Conservation (phyloP, 1,140 invertebrate genomes). For the Cyphomyrmex costatus region DNA sequence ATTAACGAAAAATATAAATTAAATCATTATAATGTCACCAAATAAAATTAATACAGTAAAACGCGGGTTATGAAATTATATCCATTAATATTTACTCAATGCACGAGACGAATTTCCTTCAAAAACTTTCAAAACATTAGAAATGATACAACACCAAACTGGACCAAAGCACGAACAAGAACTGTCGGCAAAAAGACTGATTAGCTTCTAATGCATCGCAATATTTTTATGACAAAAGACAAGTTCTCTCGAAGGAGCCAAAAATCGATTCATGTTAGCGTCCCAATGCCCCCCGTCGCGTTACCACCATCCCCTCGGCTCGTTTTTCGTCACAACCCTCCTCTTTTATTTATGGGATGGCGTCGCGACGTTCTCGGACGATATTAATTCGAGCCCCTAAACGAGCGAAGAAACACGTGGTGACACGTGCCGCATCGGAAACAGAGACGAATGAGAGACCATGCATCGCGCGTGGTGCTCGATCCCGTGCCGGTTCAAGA, state of each 20-base stretch:
- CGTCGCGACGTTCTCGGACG: slow-evolving; percentile 41
- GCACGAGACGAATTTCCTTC: no score
- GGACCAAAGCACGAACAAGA: neutral
- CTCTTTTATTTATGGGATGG: slow-evolving; percentile 63
- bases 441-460: slow-evolving; percentile 37
- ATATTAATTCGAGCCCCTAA: slow-evolving; percentile 70
- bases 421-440: slow-evolving; percentile 57
- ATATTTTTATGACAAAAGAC: neutral
- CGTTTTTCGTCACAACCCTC: slow-evolving; percentile 31
- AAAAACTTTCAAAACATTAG: no score
- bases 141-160: no score
- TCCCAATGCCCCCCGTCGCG: slow-evolving; percentile 5
- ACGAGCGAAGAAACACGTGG: slow-evolving; percentile 58
- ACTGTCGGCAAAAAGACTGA: neutral
- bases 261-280: slow-evolving; percentile 6
- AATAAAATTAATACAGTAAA: no score
- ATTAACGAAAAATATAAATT: no score
- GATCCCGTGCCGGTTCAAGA: neutral
- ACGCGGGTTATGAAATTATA: no score
- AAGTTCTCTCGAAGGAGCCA: neutral
- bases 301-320: slow-evolving; percentile 23
- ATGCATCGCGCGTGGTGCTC: neutral
- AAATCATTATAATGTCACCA: no score
- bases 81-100: no score
- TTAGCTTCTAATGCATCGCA: neutral